phyloP scores from a whole-genome alignment of 2,113 vertebrate genomes.

The Cyprinodon variegatus region DNA sequence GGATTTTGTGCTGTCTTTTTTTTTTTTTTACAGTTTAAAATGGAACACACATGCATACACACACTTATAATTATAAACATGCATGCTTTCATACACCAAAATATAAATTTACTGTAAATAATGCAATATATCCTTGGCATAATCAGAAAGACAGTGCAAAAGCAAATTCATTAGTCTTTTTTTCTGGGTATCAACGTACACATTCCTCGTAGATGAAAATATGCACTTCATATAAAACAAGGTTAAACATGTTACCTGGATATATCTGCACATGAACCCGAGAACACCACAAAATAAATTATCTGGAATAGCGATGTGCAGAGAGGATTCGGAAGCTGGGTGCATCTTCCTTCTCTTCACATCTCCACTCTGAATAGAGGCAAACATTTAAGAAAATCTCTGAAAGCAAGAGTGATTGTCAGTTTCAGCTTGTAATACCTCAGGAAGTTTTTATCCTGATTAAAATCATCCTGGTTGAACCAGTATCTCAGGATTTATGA shows the following conservation, averaged over 20 bases:
- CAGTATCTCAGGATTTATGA: conserved; percentile 33
- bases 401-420: conserved; percentile 56
- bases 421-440: conserved; percentile 25
- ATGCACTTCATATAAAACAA: conserved; percentile 53
- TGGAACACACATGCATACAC: conserved; percentile 65
- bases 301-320: conserved; percentile 39
- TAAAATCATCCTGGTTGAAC: conserved; percentile 30
- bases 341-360: conserved; percentile 12
- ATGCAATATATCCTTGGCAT: conserved; percentile 80
- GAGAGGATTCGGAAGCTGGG: conserved; percentile 25
- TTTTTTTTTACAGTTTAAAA: conserved; percentile 65
- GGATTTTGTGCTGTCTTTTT: conserved; percentile 66
- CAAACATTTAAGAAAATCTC: conserved; percentile 39
- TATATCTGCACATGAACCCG: conserved; percentile 42
- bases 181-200: conserved; percentile 47
- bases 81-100: conserved; percentile 55
- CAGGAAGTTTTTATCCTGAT: conserved; percentile 55
- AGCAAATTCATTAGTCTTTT: conserved; percentile 63
- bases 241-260: conserved; percentile 54
- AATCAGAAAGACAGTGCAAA: conserved; percentile 75
- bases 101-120: conserved; percentile 57
- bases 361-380: conserved; percentile 22
- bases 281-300: conserved; percentile 35
- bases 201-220: conserved; percentile 41
- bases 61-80: conserved; percentile 58